Conservation (phyloP, 2,888 invertebrate genomes). For the Gastracanthus pulcherrimus region DNA sequence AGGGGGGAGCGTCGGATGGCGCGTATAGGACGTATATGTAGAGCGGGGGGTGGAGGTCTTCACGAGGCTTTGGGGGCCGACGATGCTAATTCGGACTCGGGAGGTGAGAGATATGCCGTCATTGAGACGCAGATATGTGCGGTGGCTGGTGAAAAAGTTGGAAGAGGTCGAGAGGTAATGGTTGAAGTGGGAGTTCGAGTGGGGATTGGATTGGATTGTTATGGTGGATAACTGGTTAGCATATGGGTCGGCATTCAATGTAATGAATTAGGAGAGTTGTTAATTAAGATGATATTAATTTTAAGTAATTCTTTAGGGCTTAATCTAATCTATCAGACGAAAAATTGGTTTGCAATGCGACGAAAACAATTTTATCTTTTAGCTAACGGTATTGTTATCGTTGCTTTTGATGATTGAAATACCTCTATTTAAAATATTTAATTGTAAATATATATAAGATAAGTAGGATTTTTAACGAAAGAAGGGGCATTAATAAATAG, state of each 20-base stretch:
- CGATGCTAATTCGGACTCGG: slow-evolving; percentile 48
- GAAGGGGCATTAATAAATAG: no score
- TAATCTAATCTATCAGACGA: no score
- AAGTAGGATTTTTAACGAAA: no score
- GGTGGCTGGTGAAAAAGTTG: background rate
- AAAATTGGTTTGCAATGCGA: no score
- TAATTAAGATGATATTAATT: no score
- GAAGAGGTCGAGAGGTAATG: background rate
- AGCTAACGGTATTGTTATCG: no score
- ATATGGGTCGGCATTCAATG: background rate
- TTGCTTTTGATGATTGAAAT: no score
- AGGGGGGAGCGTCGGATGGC: slow-evolving; percentile 56
- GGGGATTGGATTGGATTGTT: background rate
- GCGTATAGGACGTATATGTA: slow-evolving; percentile 36
- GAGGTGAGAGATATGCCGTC: background rate
- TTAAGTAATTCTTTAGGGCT: no score
- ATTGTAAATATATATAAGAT: no score
- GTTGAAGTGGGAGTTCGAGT: background rate
- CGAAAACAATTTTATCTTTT: no score
- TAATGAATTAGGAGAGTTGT: background rate
- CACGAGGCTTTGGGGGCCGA: slow-evolving; percentile 27
- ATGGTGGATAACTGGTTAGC: background rate
- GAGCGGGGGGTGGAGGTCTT: slow-evolving; percentile 3
- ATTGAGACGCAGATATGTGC: background rate
- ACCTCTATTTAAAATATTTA: no score